Evolutionary conservation across 2,113 vertebrate species (phyloP).

Genomic region (Triplophysa rosa): DNA sequence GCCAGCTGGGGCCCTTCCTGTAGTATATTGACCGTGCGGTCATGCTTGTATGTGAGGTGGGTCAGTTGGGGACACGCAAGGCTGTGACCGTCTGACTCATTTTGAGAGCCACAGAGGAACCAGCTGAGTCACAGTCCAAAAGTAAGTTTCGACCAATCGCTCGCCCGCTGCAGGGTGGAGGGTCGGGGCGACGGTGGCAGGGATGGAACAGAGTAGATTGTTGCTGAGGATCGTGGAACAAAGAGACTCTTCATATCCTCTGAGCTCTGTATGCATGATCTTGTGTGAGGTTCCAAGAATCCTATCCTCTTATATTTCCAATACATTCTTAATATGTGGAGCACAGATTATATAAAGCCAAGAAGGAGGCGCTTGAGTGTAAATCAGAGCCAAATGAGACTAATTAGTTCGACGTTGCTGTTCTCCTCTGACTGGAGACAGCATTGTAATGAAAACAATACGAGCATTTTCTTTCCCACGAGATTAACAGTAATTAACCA

Average conservation of each 20-base stretch:
- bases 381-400: slow-evolving; percentile 29
- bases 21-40: slow-evolving; percentile 4
- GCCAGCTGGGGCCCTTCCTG: slow-evolving; percentile 20
- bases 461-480: slow-evolving; percentile 25
- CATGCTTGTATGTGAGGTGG: background rate
- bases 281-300: slow-evolving; percentile 17
- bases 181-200: background rate
- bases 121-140: slow-evolving; percentile 35
- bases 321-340: slow-evolving; percentile 32
- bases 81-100: slow-evolving; percentile 47
- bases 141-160: slow-evolving; percentile 24
- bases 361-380: slow-evolving; percentile 12
- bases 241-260: slow-evolving; percentile 48
- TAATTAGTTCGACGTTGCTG: slow-evolving; percentile 41
- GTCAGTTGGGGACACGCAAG: slow-evolving; percentile 49
- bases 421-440: slow-evolving; percentile 30
- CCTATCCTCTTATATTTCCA: slow-evolving; percentile 24
- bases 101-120: slow-evolving; percentile 48
- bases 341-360: slow-evolving; percentile 28
- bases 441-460: slow-evolving; percentile 45
- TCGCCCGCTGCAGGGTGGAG: background rate
- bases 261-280: slow-evolving; percentile 34
- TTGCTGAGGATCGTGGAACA: slow-evolving; percentile 46
- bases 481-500: slow-evolving; percentile 45
- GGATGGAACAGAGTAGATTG: slow-evolving; percentile 47